Conservation (phyloP, 2,888 invertebrate genomes). For the Malacosoma neustria region DNA sequence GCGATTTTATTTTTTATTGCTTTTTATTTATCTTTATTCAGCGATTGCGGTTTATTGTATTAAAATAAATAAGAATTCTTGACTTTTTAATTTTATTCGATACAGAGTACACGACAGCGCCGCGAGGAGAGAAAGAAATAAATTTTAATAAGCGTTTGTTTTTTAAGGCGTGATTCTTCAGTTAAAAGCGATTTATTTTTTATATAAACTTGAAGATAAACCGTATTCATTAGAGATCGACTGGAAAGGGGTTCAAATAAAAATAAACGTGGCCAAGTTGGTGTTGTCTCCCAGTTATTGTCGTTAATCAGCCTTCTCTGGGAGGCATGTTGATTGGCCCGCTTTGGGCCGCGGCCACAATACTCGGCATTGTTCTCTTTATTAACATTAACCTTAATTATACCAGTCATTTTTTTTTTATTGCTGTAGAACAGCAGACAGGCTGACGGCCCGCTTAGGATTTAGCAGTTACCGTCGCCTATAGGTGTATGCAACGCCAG, state of each 20-base stretch:
- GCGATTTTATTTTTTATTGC: slow-evolving; percentile 75
- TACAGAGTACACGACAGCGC: slow-evolving; percentile 69
- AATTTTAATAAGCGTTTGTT: slow-evolving; percentile 75
- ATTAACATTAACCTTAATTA: slow-evolving; percentile 50
- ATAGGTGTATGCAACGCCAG: too few species aligned
- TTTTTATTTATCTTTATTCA: slow-evolving; percentile 76
- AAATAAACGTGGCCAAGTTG: slow-evolving; percentile 63
- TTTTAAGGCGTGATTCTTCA: slow-evolving; percentile 75
- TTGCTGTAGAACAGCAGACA: too few species aligned
- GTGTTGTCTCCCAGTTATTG: slow-evolving; percentile 69
- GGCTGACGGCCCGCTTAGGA: too few species aligned
- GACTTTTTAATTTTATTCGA: slow-evolving; percentile 74
- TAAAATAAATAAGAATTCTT: slow-evolving; percentile 75
- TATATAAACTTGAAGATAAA: slow-evolving; percentile 72
- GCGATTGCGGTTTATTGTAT: slow-evolving; percentile 76
- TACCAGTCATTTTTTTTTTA: slow-evolving; percentile 31
- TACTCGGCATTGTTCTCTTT: slow-evolving; percentile 45
- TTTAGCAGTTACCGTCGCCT: too few species aligned
- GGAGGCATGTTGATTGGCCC: slow-evolving; percentile 57
- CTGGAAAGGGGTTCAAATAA: slow-evolving; percentile 69
- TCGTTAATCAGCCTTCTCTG: slow-evolving; percentile 59
- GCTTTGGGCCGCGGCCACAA: slow-evolving; percentile 22
- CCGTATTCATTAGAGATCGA: slow-evolving; percentile 74
- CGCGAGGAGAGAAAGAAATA: slow-evolving; percentile 71
- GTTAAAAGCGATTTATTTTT: slow-evolving; percentile 74